Conservation (phyloP, 1,140 invertebrate species). For the Drosophila kepulauana region DNA sequence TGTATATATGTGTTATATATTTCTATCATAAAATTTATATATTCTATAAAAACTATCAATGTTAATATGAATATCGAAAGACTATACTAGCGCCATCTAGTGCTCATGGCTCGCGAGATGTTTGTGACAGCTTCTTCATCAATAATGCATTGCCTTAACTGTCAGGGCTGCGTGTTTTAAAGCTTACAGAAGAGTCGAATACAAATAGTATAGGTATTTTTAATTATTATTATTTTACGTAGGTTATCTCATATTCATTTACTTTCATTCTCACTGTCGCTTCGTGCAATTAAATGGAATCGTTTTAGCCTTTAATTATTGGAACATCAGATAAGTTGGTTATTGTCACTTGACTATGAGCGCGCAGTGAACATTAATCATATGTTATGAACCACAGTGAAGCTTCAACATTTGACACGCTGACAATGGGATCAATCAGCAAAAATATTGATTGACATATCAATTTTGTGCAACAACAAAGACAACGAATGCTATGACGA, state of each 20-base stretch:
- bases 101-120: too few relatives aligned
- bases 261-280: background rate
- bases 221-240: too few relatives aligned
- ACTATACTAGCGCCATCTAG: too few relatives aligned
- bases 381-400: constrained; percentile 30
- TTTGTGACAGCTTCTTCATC: too few relatives aligned
- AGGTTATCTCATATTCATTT: background rate
- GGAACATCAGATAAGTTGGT: constrained; percentile 25
- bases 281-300: background rate
- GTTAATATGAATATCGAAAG: too few relatives aligned
- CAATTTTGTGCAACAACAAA: constrained; percentile 34
- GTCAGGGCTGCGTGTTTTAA: too few relatives aligned
- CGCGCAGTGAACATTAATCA: constrained; percentile 36
- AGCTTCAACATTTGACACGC: constrained; percentile 57
- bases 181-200: too few relatives aligned
- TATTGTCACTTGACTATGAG: constrained; percentile 1
- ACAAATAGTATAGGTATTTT: too few relatives aligned
- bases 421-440: constrained; percentile 64
- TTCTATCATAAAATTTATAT: too few relatives aligned
- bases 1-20: too few relatives aligned
- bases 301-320: constrained; percentile 10
- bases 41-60: too few relatives aligned
- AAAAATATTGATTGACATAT: constrained; percentile 77
- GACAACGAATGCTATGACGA: background rate
- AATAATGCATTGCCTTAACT: too few relatives aligned